phyloP scores from a whole-genome alignment of 2,888 invertebrate genomes.

The Drosophila melanosoma region DNA sequence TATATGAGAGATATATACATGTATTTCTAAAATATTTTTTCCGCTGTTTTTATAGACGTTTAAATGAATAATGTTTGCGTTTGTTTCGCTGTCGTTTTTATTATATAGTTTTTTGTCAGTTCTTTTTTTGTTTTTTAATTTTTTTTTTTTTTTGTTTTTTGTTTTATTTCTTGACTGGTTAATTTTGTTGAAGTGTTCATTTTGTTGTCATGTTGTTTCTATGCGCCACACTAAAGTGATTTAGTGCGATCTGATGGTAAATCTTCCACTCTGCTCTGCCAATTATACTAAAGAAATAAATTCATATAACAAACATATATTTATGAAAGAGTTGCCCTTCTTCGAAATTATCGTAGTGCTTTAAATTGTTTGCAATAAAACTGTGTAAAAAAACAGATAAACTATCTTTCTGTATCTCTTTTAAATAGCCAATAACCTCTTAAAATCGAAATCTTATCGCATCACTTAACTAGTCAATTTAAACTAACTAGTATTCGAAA shows the following conservation, averaged over 20 bases:
- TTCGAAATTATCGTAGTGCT: neutral
- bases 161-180: constrained; percentile 64
- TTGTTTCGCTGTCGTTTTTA: constrained; percentile 65
- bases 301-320: constrained; percentile 3
- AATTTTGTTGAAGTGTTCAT: constrained; percentile 78
- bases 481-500: constrained; percentile 1
- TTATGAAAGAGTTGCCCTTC: constrained; percentile 14
- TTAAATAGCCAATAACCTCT: constrained; percentile 31
- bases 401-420: neutral
- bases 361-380: neutral
- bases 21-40: constrained; percentile 54
- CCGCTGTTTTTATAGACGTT: constrained; percentile 75
- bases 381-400: neutral
- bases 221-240: constrained; percentile 72
- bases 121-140: constrained; percentile 20
- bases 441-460: constrained; percentile 1
- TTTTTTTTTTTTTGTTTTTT: constrained; percentile 29
- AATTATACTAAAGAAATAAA: constrained; percentile 12
- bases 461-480: constrained; percentile 31
- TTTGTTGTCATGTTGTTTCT: constrained; percentile 80
- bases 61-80: constrained; percentile 80
- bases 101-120: constrained; percentile 24
- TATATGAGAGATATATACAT: constrained; percentile 6
- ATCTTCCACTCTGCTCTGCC: constrained; percentile 57
- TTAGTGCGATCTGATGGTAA: constrained; percentile 76